Percentiles rank a stretch among this genome's conserved stretches.
Conservation (phyloP, 2,888 invertebrate species). For the Ypsolopha scabrella region DNA sequence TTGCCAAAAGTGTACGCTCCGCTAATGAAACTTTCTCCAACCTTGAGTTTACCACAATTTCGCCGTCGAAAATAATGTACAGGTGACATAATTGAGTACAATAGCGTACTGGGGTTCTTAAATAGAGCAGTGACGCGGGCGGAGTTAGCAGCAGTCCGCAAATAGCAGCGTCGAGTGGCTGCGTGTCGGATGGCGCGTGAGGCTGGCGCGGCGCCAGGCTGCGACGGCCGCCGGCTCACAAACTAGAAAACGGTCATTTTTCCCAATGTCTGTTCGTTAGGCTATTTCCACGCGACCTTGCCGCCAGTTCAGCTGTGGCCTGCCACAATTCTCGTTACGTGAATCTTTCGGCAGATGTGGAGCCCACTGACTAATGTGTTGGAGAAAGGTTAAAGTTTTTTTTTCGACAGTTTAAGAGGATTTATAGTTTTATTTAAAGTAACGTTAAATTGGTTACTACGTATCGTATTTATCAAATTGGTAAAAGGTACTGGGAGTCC, state of each 20-base stretch:
- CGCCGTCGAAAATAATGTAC: slow-evolving; percentile 30
- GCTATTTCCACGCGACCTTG: slow-evolving; percentile 64
- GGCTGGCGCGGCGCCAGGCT: slow-evolving; percentile 2
- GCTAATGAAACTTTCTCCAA: slow-evolving; percentile 10
- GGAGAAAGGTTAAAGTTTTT: too few relatives aligned
- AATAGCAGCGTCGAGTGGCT: slow-evolving; percentile 55
- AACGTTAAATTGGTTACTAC: too few relatives aligned
- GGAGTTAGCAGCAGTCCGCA: slow-evolving; percentile 50
- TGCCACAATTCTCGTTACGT: too few relatives aligned
- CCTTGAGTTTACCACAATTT: slow-evolving; percentile 32
- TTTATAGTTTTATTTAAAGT: too few relatives aligned
- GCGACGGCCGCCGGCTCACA: slow-evolving; percentile 15
- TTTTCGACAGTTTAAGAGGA: too few relatives aligned
- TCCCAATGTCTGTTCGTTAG: slow-evolving; percentile 53
- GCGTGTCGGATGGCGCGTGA: slow-evolving; percentile 43
- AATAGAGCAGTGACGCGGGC: slow-evolving; percentile 62
- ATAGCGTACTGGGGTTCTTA: slow-evolving; percentile 45
- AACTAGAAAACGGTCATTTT: slow-evolving; percentile 59
- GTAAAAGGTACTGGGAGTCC: too few relatives aligned
- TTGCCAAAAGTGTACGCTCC: slow-evolving; percentile 5
- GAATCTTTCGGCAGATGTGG: too few relatives aligned
- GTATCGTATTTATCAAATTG: too few relatives aligned
- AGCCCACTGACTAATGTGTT: too few relatives aligned
- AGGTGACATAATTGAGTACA: slow-evolving; percentile 60
- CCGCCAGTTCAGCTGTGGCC: slow-evolving; percentile 24